Conservation (phyloP, 2,888 invertebrate genomes). For the Cryptocheilus praepositus region DNA sequence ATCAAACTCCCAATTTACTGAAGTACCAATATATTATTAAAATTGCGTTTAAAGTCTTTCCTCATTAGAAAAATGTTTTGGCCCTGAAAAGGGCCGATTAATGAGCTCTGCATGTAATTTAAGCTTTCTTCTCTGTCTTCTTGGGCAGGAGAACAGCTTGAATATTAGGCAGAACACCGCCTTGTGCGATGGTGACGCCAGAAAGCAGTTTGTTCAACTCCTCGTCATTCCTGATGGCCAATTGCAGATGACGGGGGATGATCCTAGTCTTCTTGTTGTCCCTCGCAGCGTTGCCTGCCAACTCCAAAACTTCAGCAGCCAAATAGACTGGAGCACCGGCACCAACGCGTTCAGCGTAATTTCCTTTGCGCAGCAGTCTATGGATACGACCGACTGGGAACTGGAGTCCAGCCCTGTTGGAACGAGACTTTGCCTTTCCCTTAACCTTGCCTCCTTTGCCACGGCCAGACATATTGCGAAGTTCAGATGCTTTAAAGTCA, state of each 20-base stretch:
- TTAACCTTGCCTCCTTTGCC: constrained; percentile 54
- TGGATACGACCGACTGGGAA: constrained; percentile 80
- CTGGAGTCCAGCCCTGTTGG: constrained; percentile 77
- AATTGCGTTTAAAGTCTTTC: no score
- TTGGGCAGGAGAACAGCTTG: no score
- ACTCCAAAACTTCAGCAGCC: constrained; percentile 81
- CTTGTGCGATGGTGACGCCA: no score
- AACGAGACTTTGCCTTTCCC: constrained; percentile 70
- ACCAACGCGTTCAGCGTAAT: constrained; percentile 79
- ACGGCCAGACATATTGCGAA: constrained; percentile 51
- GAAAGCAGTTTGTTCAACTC: no score
- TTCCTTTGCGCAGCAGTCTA: constrained; percentile 79
- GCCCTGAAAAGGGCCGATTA: constrained; percentile 3
- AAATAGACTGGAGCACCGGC: constrained; percentile 77
- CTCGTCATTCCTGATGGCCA: constrained; percentile 86
- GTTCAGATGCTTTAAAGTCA: no score
- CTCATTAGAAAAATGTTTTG: not conserved
- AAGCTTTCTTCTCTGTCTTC: constrained; percentile 2
- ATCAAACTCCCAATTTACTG: no score
- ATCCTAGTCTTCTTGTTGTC: constrained; percentile 82
- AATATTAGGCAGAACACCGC: constrained; percentile 72
- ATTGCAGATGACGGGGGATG: constrained; percentile 85
- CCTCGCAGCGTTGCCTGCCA: constrained; percentile 81
- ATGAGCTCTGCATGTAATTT: not conserved
- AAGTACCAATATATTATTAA: no score